Conservation (phyloP, 2,797 vertebrate species). For the Sebastes oblongus region DNA sequence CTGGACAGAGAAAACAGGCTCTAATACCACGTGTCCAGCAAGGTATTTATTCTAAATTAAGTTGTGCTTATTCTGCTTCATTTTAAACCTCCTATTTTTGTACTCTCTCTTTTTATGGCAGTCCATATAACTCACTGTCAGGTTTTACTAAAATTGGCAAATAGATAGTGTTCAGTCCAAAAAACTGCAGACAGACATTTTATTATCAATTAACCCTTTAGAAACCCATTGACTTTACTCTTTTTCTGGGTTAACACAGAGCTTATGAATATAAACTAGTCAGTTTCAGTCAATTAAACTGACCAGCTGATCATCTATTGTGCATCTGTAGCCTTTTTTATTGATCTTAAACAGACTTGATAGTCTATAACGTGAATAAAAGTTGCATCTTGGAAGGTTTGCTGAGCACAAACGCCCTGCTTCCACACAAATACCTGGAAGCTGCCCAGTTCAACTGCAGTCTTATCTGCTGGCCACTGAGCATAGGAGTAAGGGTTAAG, state of each 20-base stretch:
- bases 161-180: neutral
- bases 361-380: neutral
- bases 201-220: neutral
- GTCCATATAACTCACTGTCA: neutral
- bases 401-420: neutral
- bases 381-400: neutral
- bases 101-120: constrained; percentile 30
- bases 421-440: neutral
- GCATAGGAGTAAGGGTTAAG: neutral
- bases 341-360: neutral
- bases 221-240: neutral
- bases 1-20: constrained; percentile 75
- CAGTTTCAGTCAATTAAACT: neutral
- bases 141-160: constrained; percentile 31
- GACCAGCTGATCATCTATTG: neutral
- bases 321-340: neutral
- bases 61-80: neutral
- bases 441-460: neutral
- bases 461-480: neutral
- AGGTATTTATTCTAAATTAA: constrained; percentile 16
- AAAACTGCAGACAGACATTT: neutral
- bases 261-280: neutral
- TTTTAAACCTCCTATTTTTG: neutral
- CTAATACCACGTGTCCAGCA: neutral
- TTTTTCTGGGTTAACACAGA: neutral